Evolutionary conservation across 2,797 vertebrate species (phyloP), one percentile per base, ranked within the genome.

Genomic region (Sparidentex hasta): DNA sequence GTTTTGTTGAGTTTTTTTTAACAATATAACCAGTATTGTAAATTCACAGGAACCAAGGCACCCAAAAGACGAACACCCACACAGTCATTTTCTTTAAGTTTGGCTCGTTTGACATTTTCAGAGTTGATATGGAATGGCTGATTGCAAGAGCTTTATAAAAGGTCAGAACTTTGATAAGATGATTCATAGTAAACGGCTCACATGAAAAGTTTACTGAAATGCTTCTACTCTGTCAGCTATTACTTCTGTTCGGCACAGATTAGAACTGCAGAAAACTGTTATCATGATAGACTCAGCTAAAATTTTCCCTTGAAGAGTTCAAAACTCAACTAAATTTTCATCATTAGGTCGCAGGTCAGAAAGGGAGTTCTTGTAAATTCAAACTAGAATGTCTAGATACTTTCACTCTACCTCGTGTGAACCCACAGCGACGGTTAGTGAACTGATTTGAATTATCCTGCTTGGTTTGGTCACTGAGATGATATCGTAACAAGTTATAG

Each of bases 131-230:
- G 6, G 18, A 67, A 82, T 21, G 48, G 62, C 44, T 52, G 54
- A 79, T 59, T 67, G 29, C 66, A 38, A 4, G 23, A 2, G 54
- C 47, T 83, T 81, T 41, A 25, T 38, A 17, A 85, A 89, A 81
- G 77, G 74, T 83, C 76, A 85, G 50, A 56, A 5, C 52, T 52
- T 27, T 55, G 23, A 65, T 63, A 12, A 48, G 55, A 81, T 65
- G 21, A 81, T 57, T 73, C 20, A 11, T 4, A 59, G n/a, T 72
- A 25, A 68, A 65, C 48, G 4, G 52, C 52, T 61, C 17, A 20
- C 44, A 57, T 52, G 41, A 23, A 63, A 80, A 65, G 44, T 83
- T 61, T 59, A 41, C 38, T 11, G 17, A 57, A 65, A 56, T 46
- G 4, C 2, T 46, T 65, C 54, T 38, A 25, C 46, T 59, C 9